Conservation (phyloP, 2,113 vertebrate species). For the Rissa tridactyla region DNA sequence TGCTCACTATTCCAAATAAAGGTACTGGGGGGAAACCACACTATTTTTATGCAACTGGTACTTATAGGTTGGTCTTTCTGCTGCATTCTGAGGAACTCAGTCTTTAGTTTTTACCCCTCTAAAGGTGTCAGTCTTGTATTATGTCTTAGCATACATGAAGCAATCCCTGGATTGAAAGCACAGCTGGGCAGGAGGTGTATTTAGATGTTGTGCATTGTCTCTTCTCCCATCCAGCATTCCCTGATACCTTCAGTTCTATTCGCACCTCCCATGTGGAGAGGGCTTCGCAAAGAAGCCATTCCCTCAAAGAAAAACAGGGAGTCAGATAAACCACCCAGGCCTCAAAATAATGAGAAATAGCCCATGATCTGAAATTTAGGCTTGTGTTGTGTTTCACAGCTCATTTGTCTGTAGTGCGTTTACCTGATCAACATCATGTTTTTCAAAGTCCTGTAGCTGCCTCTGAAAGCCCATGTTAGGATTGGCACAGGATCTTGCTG, state of each 20-base stretch:
- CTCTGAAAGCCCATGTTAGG: constrained; percentile 93
- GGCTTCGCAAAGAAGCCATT: neutral
- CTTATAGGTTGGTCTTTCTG: neutral
- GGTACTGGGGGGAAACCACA: neutral
- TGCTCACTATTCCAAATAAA: neutral
- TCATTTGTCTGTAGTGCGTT: neutral
- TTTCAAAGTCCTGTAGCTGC: constrained; percentile 92
- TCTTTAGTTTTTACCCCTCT: neutral
- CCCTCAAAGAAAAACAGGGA: neutral
- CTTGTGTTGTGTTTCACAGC: neutral
- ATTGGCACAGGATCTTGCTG: constrained; percentile 86
- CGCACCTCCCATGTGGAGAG: neutral
- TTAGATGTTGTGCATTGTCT: neutral
- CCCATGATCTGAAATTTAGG: neutral
- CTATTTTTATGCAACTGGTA: neutral
- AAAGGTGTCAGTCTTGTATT: neutral
- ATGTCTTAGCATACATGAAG: neutral
- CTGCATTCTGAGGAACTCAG: neutral
- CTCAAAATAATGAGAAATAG: neutral
- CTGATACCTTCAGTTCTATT: neutral
- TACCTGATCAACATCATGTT: constrained; percentile 83
- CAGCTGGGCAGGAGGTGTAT: neutral
- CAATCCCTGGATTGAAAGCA: neutral
- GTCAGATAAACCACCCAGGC: neutral
- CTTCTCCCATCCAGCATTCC: neutral